These are phyloP conservation scores for Coregonus ussuriensis DNA, from an alignment of 2,797 vertebrate genomes.

Conservation along the genomic window DNA sequence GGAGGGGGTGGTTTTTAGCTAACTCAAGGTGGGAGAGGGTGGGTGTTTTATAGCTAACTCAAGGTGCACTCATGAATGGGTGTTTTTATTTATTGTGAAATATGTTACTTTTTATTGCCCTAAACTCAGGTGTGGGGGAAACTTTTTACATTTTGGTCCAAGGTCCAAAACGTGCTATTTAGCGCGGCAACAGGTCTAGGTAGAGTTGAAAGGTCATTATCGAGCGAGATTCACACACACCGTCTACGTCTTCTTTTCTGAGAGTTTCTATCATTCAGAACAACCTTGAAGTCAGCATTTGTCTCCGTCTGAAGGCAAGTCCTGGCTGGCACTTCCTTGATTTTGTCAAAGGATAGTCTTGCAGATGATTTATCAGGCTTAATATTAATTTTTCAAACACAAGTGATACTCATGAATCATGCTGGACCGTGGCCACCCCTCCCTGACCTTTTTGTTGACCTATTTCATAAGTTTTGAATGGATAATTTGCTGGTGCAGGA, in stretches of 20 bases:
- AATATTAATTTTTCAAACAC: constrained; percentile 69
- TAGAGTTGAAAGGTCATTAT: constrained; percentile 50
- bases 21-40: neutral
- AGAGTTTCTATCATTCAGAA: constrained; percentile 48
- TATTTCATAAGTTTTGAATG: constrained; percentile 59
- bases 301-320: constrained; percentile 46
- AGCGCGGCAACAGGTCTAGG: constrained; percentile 39
- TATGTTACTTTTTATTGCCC: neutral
- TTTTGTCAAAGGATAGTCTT: constrained; percentile 66
- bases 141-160: constrained; percentile 22
- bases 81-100: neutral
- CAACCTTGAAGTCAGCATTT: constrained; percentile 58
- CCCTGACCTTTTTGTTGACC: constrained; percentile 64
- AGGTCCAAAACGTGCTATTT: constrained; percentile 22
- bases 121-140: neutral
- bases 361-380: constrained; percentile 71
- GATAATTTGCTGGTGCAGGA: constrained; percentile 44
- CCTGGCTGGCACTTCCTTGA: constrained; percentile 53
- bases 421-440: constrained; percentile 51
- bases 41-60: neutral
- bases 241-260: constrained; percentile 26
- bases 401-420: constrained; percentile 76
- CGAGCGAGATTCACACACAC: constrained; percentile 21
- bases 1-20: neutral
- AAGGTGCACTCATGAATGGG: neutral